Base-by-base conservation (phyloP, 92 coral and sea anemone species). In the Phenganax subtilis region DNA sequence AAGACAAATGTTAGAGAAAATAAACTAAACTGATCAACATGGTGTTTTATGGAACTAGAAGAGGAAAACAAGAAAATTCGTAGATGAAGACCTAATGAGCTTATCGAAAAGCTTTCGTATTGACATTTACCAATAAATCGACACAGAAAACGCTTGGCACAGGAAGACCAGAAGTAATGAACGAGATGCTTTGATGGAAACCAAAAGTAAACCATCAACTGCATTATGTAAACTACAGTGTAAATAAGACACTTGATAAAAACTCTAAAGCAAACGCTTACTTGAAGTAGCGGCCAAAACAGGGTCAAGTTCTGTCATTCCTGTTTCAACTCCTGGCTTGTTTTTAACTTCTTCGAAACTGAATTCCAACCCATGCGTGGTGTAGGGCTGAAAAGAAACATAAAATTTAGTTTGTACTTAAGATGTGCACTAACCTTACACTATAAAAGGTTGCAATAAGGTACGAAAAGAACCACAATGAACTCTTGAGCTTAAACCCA, bases 311-410 rank as follows among this genome's bases (percentile, higher is more conserved):
- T 54, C 9, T 0, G 79, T 54, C 7, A 75, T 20, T 28, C 9
- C 61, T 17, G 5, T 2, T 75, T 54, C 79, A 14, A 75, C 47
- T 55, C 61, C 29, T n/a, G 29, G 12, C 55, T 75, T 75, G 9
- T 27, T 75, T 54, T 27, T 57, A 3, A 75, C 30, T 31, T 16
- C 79, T 75, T 54, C 79, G 17, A 75, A 75, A 20, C 47, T 53
- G 63, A 75, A 75, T 15, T 75, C 60, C 28, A 75, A 54, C 16
- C 79, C 79, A 75, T 75, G 20, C 7, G 62, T 54, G 17, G 51
- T 55, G 47, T 75, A 75, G 20, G 79, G 79, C 79, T 75, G 55
- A 54, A 75, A 14, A 30, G n/a, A 52, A 14, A 52, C 17, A 75
- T 7, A 27, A 53, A 20, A 61, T 64, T 64, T 64, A 64, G 47